Base-by-base conservation (phyloP, 2,113 vertebrate genomes). In the Aleadryas rufinucha region DNA sequence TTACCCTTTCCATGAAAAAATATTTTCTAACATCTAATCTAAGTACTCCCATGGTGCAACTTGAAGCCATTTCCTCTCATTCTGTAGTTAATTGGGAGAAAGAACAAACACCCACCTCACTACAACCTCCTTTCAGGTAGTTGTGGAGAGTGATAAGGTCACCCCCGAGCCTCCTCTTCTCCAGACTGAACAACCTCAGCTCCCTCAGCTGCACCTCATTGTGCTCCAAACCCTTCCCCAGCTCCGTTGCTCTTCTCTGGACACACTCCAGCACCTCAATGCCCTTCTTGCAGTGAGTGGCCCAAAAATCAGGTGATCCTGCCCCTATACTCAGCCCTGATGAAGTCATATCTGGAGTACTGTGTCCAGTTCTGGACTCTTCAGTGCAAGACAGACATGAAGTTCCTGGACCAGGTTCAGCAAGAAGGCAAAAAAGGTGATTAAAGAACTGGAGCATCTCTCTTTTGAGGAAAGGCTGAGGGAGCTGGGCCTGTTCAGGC, bases 261-360 rank as follows among this genome's bases (percentile, higher is more conserved):
- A 54, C 9, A n/a, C 16, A 15, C 6, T n/a, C 13, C n/a, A 41
- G 24, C 8, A 45, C 7, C 16, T 54, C 41, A 30, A 8, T 10
- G 20, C 41, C 31, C 20, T 49, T 45, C 54, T 45, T 61, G 13
- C 5, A 63, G 47, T 0, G 1, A 47, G 24, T 7, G 20, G 3
- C 31, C 16, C 30, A 66, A 66, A 42, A 76, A 50, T 42, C 11
- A 35, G 9, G 21, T 42, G 47, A n/a, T 54, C 39, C n/a, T 5
- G 2, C 19, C 22, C 19, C 8, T 30, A 1, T 14, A 8, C 3
- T n/a, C 10, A n/a, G 39, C 6, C 13, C 20, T 54, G 49, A 5
- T 15, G 33, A 39, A 12, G 33, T 31, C 21, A 33, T 15, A 45
- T 33, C 39, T 45, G 18, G 30, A 24, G 41, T 31, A 24, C 35